Percentiles rank a stretch among this genome's conserved stretches.
Conservation (phyloP, 2,797 vertebrate genomes). For the Acrossocheilus wenchowensis region DNA sequence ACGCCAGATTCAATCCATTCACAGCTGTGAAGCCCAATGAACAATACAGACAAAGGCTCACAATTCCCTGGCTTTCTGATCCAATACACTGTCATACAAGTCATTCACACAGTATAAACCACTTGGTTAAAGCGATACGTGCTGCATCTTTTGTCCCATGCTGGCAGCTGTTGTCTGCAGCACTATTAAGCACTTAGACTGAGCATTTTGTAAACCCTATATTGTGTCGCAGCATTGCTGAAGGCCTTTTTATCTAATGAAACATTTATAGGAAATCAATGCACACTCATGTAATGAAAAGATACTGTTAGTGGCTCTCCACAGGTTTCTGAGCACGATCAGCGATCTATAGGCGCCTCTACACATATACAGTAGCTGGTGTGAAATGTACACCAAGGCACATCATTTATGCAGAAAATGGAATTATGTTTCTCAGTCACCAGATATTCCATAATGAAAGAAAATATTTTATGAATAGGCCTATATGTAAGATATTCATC, state of each 20-base stretch:
- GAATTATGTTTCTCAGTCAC: constrained; percentile 34
- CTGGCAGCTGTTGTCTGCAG: constrained; percentile 29
- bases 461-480: constrained; percentile 14
- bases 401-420: constrained; percentile 45
- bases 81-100: constrained; percentile 1
- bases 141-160: neutral
- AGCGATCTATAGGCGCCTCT: constrained; percentile 35
- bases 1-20: neutral
- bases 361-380: constrained; percentile 41
- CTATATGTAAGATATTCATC: constrained; percentile 31
- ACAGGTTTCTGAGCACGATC: constrained; percentile 53
- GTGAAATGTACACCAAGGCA: constrained; percentile 43
- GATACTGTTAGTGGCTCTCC: constrained; percentile 46
- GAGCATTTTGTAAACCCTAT: constrained; percentile 46
- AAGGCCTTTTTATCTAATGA: constrained; percentile 46
- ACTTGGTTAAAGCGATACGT: neutral
- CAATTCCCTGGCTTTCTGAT: constrained; percentile 15
- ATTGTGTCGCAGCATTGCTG: constrained; percentile 43
- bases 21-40: constrained; percentile 6
- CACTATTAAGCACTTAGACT: constrained; percentile 24
- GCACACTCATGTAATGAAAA: constrained; percentile 51
- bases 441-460: constrained; percentile 40
- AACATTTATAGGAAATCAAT: constrained; percentile 62
- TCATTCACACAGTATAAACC: constrained; percentile 10
- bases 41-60: neutral